Percentiles rank a stretch among this genome's conserved stretches.
phyloP scores from a whole-genome alignment of 2,888 invertebrate genomes.

The Yponomeuta plumbellus region DNA sequence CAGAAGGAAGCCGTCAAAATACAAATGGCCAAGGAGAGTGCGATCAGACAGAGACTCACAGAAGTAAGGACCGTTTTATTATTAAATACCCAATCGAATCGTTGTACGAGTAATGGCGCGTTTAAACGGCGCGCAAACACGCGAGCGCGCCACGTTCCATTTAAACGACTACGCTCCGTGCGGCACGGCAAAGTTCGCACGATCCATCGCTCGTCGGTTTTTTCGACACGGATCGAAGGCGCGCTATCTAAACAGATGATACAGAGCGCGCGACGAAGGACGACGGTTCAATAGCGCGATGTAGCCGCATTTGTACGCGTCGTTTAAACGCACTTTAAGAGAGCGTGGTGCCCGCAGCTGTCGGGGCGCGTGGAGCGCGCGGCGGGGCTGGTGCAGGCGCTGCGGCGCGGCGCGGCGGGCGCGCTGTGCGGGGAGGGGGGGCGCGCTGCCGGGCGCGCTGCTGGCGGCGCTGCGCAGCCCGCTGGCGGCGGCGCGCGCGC shows the following conservation, averaged over 20 bases:
- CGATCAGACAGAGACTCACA: conserved; percentile 82
- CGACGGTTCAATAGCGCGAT: background rate
- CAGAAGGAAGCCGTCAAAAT: conserved; percentile 94
- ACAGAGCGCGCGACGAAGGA: too few species aligned
- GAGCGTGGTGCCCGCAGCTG: conserved; percentile 35
- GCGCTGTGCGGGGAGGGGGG: conserved; percentile 38
- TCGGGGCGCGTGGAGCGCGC: conserved; percentile 44
- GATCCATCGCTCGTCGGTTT: too few species aligned
- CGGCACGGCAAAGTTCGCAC: too few species aligned
- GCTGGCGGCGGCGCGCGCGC: conserved; percentile 82
- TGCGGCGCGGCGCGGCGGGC: conserved; percentile 64
- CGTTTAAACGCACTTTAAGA: background rate
- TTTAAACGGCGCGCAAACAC: too few species aligned
- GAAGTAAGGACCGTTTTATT: conserved; percentile 62
- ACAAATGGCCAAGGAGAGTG: conserved; percentile 90
- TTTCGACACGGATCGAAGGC: too few species aligned
- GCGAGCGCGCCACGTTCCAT: too few species aligned
- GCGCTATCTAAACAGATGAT: too few species aligned
- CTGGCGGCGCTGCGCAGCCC: conserved; percentile 84
- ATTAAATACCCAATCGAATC: too few species aligned
- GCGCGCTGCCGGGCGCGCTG: conserved; percentile 51
- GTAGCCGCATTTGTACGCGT: too few species aligned
- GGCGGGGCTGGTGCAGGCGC: conserved; percentile 53
- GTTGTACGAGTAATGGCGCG: too few species aligned
- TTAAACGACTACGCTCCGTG: too few species aligned